Evolutionary conservation across 2,797 vertebrate species (phyloP).

Genomic region (Syngnathus rostellatus): DNA sequence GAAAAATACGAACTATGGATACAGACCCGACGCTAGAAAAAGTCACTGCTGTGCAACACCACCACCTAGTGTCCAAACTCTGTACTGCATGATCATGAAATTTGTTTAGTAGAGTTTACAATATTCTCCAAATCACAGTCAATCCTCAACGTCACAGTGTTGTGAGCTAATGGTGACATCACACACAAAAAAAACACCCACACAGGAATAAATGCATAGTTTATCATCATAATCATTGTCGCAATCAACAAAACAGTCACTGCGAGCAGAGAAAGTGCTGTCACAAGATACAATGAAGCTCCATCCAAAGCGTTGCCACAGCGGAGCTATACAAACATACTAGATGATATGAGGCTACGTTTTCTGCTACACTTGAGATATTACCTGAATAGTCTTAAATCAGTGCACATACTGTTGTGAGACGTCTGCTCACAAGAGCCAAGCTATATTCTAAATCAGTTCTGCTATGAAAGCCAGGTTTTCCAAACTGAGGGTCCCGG

Average conservation of each 20-base stretch:
- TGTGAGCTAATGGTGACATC: too few relatives aligned
- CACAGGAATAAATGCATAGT: constrained; percentile 66
- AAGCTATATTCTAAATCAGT: not conserved
- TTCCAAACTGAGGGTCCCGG: not conserved
- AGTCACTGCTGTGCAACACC: constrained; percentile 19
- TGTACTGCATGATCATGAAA: not conserved
- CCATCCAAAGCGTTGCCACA: constrained; percentile 20
- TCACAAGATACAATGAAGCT: constrained; percentile 14
- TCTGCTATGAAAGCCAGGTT: not conserved
- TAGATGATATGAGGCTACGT: constrained; percentile 37
- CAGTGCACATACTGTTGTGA: constrained; percentile 2
- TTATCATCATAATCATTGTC: constrained; percentile 55
- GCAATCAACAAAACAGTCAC: constrained; percentile 55
- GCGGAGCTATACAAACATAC: constrained; percentile 16
- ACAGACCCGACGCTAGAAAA: too few relatives aligned
- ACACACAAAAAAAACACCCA: constrained; percentile 21
- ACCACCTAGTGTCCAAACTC: constrained; percentile 27
- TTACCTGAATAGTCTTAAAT: constrained; percentile 55
- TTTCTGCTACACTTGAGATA: constrained; percentile 46
- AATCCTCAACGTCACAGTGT: too few relatives aligned
- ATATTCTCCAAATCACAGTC: not conserved
- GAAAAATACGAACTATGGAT: too few relatives aligned
- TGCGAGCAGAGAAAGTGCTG: constrained; percentile 22
- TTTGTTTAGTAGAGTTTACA: not conserved
- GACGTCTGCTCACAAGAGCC: not conserved